phyloP scores from a whole-genome alignment of 2,797 vertebrate species.

The Pristis pectinata region DNA sequence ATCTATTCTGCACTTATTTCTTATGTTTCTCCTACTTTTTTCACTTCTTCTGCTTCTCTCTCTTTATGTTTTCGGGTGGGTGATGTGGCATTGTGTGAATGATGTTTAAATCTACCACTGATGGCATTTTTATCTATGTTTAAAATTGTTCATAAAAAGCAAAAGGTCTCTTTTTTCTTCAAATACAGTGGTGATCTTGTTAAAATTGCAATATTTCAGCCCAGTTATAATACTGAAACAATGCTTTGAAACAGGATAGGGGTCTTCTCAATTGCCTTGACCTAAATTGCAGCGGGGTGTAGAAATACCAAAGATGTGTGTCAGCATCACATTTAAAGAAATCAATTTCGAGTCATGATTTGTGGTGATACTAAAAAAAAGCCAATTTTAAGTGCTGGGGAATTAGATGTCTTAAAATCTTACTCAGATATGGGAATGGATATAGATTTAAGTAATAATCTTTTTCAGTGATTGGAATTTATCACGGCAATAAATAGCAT shows the following conservation, averaged over 20 bases:
- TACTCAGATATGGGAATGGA: not conserved
- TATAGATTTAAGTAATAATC: not conserved
- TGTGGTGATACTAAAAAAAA: not conserved
- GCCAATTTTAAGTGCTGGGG: not conserved
- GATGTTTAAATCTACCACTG: no score
- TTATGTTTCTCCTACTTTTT: no score
- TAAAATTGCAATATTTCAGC: not conserved
- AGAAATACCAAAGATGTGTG: not conserved
- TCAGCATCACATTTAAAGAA: not conserved
- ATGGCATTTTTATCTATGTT: not conserved
- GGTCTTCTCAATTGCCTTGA: not conserved
- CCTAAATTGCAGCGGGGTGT: not conserved
- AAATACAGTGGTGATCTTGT: not conserved
- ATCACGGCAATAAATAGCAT: not conserved
- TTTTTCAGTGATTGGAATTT: not conserved
- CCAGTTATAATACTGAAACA: not conserved
- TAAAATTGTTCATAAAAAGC: not conserved
- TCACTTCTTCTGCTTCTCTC: no score
- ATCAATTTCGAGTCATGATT: not conserved
- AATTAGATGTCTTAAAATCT: not conserved
- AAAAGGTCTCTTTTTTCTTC: not conserved
- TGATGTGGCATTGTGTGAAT: not conserved
- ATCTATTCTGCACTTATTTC: no score
- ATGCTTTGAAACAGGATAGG: not conserved
- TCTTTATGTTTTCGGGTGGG: not conserved